Base-by-base conservation (phyloP, 2,888 invertebrate genomes). In the Himalopsyche anomala region DNA sequence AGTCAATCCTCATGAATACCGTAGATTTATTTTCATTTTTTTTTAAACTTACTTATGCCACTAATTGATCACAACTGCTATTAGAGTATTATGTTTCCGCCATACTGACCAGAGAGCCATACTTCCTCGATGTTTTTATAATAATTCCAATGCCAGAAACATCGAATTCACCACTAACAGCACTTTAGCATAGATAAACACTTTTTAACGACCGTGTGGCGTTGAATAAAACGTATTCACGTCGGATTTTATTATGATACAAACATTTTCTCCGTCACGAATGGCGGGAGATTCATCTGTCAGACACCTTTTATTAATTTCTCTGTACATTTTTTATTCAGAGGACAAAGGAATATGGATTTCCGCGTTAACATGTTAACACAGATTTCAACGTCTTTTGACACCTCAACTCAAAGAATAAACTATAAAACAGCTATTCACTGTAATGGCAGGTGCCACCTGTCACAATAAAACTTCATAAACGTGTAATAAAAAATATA, bases 241-340 rank as follows among this genome's bases (percentile, higher is more conserved):
- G 62, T 62, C 62, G 62, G 62, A 62, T 62, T 62, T 62, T 62
- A 62, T 62, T 62, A 62, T 15, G 62, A 62, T 62, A 62, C 62
- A 62, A 62, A 19, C 28, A 28, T 62, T 62, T 62, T 62, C 19
- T 62, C 28, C 62, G 62, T 62, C 62, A 62, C 62, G 62, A 62
- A 6, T 62, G 19, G 28, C 19, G 62, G 62, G 62, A 62, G 62
- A 62, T 62, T 62, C 62, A 62, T 62, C 62, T 62, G 62, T 19
- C 62, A 62, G 62, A 62, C 28, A 4, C 0, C 62, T 19, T 62
- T 62, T 62, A 62, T 28, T 28, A 19, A 28, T 62, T 62, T 62
- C 62, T 9, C 28, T 62, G 62, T 28, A 19, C 8, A 19, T 62
- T 62, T 62, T 62, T 28, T 28, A 62, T 0, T 4, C 8, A 11